phyloP scores from a whole-genome alignment of 2,888 invertebrate genomes.

The Tillus elongatus region DNA sequence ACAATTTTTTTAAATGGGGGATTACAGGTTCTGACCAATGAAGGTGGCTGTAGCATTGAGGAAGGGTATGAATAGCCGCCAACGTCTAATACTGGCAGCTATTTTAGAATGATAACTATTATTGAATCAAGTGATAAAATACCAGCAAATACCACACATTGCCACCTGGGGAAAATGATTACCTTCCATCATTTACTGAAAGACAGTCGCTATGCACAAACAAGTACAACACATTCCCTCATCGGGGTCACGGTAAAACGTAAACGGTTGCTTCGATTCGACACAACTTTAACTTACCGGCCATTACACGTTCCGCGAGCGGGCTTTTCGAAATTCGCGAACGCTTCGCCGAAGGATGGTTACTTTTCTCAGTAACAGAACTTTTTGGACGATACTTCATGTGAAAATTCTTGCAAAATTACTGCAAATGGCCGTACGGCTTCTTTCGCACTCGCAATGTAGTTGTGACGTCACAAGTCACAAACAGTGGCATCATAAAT shows the following conservation, averaged over 20 bases:
- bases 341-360: slow-evolving; percentile 29
- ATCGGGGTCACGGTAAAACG: slow-evolving; percentile 38
- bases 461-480: slow-evolving; percentile 25
- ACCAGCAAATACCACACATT: neutral
- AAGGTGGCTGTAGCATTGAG: too few species aligned
- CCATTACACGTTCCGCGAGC: slow-evolving; percentile 54
- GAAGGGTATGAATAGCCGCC: too few species aligned
- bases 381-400: slow-evolving; percentile 32
- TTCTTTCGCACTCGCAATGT: slow-evolving; percentile 19
- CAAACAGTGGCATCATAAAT: slow-evolving; percentile 7
- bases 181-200: slow-evolving; percentile 39
- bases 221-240: slow-evolving; percentile 30
- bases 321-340: slow-evolving; percentile 35
- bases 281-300: slow-evolving; percentile 58
- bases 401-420: slow-evolving; percentile 18
- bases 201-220: slow-evolving; percentile 25
- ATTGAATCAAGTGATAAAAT: too few species aligned
- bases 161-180: slow-evolving; percentile 22
- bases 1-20: too few species aligned
- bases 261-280: slow-evolving; percentile 1
- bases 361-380: slow-evolving; percentile 27
- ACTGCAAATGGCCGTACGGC: slow-evolving; percentile 33
- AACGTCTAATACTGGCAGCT: too few species aligned
- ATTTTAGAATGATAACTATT: too few species aligned
- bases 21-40: too few species aligned